Base-by-base conservation (phyloP, 2,797 vertebrate genomes). In the Ptychobarbus kaznakovi region DNA sequence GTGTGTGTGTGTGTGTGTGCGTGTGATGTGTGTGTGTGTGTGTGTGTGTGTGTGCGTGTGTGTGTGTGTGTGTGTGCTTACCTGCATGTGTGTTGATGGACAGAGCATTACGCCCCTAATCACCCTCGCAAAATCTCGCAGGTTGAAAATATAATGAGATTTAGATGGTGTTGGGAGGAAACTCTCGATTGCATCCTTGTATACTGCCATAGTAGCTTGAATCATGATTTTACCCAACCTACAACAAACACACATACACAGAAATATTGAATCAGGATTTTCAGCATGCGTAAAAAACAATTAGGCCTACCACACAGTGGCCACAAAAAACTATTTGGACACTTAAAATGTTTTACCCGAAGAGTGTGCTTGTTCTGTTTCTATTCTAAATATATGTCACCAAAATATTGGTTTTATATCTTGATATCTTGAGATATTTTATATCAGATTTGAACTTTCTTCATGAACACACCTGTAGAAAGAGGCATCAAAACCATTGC, bases 141-240 rank as follows among this genome's bases (percentile, higher is more conserved):
- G 94, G 90, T 99, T 98, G 89, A 99, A 99, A 89, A 99, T 94
- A 61, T 99, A 99, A 91, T 99, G 98, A 53, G 97, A 98, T 94
- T 99, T 99, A 3, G 96, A 97, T 76, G 97, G 98, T 35, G 97
- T 99, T 72, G 98, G 97, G 53, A 99, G 94, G 91, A 99, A 99
- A 82, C 92, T 96, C 66, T 95, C 92, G 66, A 98, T 95, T 0
- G 96, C 90, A 66, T 96, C 92, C 91, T 96, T 97, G 88, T 98
- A 99, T 83, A 98, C 95, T 1, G 88, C 91, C 91, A 96, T 96
- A 0, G 97, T 99, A 0, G 98, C 97, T 78, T 98, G 96, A 40
- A 99, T 96, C 95, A 98, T 91, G 86, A 96, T 94, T 91, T 95
- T 97, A 20, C 97, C 97, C 20, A 96, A 90, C 89, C 97, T 98